These are phyloP conservation scores for Orcinus orca DNA, from an alignment of 2,113 vertebrate genomes.

Conservation along the genomic window DNA sequence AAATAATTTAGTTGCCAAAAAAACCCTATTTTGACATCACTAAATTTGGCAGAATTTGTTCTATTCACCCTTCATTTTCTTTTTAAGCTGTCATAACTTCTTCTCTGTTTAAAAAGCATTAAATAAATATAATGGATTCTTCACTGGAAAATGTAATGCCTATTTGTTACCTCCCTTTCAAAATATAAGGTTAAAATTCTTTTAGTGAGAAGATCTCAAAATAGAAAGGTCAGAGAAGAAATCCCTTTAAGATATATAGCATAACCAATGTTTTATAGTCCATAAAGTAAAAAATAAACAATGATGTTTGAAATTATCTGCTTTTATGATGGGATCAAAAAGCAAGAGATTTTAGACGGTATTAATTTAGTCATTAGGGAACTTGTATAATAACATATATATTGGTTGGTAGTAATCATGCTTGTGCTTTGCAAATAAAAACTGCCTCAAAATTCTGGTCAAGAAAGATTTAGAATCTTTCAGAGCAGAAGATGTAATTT, in stretches of 20 bases:
- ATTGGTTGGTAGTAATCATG: neutral
- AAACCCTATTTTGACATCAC: neutral
- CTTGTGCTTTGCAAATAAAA: neutral
- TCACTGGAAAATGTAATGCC: neutral
- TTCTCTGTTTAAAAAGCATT: neutral
- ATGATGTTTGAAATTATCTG: neutral
- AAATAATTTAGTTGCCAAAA: neutral
- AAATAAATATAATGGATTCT: neutral
- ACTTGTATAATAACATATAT: neutral
- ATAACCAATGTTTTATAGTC: neutral
- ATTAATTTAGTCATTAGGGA: neutral
- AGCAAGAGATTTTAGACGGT: neutral
- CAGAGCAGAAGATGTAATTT: neutral
- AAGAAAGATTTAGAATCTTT: neutral
- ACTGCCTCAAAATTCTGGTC: neutral
- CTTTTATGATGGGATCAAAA: neutral
- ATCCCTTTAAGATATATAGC: rapidly evolving
- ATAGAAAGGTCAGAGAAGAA: neutral
- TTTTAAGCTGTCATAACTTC: neutral
- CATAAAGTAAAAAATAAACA: neutral
- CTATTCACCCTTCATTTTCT: neutral
- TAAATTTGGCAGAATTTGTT: neutral
- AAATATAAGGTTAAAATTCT: neutral
- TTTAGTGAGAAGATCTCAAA: neutral
- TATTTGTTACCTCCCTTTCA: neutral